Base-by-base conservation (phyloP, 2,888 invertebrate genomes). In the Aleiodes alternator region DNA sequence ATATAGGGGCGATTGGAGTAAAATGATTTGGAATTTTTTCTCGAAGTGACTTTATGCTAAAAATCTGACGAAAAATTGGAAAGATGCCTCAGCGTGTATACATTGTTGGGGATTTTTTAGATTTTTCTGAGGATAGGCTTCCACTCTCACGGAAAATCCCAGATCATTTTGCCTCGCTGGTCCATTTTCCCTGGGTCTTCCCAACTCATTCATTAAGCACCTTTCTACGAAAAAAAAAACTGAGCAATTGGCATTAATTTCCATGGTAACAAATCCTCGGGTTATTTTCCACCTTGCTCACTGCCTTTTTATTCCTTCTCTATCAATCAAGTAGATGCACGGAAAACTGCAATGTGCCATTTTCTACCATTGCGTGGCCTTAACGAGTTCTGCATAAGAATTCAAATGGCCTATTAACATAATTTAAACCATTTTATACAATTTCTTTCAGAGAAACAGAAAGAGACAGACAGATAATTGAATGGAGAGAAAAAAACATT, bases 301-400 rank as follows among this genome's bases (percentile, higher is more conserved):
- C 23, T n/a, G 64, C 55, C 2, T 23, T 16, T 43, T 64, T 71
- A 31, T 66, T 55, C 73, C 55, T 66, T 55, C 70, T 73, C 55
- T 70, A 48, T 70, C 69, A 55, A 69, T 56, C 69, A 64, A 64
- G 64, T 64, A 34, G 34, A 64, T 64, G 64, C 64, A 64, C 14
- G 64, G 43, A 64, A 64, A 64, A 64, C 64, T 64, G 64, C 64
- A 64, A 64, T 64, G 64, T 69, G 74, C 64, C 69, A 70, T 38
- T 31, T 64, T 72, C 31, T 14, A 73, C 66, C 57, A 73, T 79
- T 76, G 76, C 76, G 73, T 77, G 77, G 79, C 73, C 76, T 78
- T 75, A 79, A 79, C 69, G 69, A 78, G 75, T 11, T 11, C 56
- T 23, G 56, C 23, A 70, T 70, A 57, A 70, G 43, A 57, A 56